Evolutionary conservation across 2,797 vertebrate species (phyloP).

Genomic region (Sebastes iracundus): DNA sequence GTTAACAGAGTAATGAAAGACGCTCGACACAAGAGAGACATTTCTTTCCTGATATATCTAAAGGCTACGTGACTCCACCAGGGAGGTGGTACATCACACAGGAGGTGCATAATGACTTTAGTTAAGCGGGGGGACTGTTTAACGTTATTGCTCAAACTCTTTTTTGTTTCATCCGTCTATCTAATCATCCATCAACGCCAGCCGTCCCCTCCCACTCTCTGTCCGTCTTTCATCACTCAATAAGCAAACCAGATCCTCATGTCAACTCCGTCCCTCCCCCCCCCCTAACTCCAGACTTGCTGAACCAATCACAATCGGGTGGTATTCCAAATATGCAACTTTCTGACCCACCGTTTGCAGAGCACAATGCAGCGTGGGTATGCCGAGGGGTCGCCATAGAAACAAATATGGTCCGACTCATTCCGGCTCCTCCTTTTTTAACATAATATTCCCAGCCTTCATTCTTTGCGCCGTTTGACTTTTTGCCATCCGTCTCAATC

Average conservation of each 20-base stretch:
- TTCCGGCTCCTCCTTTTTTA: conserved; percentile 26
- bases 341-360: conserved; percentile 65
- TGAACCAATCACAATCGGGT: conserved; percentile 72
- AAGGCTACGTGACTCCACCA: conserved; percentile 7
- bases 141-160: conserved; percentile 35
- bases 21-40: conserved; percentile 19
- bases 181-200: conserved; percentile 71
- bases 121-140: conserved; percentile 35
- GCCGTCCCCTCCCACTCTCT: conserved; percentile 63
- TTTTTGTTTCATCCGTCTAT: conserved; percentile 47
- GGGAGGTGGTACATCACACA: conserved; percentile 17
- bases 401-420: conserved; percentile 60
- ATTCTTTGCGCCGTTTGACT: conserved; percentile 54
- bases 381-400: conserved; percentile 57
- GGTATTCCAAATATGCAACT: conserved; percentile 81
- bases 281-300: conserved; percentile 1
- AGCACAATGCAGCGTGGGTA: conserved; percentile 56
- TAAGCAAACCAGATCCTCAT: conserved; percentile 79
- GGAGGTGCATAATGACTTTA: conserved; percentile 1
- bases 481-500: conserved; percentile 75
- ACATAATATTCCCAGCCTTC: conserved; percentile 68
- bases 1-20: conserved; percentile 36
- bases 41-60: conserved; percentile 29
- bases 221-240: conserved; percentile 77
- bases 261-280: conserved; percentile 61